Conservation (phyloP, 1,140 invertebrate genomes). For the Conopomorpha cramerella region DNA sequence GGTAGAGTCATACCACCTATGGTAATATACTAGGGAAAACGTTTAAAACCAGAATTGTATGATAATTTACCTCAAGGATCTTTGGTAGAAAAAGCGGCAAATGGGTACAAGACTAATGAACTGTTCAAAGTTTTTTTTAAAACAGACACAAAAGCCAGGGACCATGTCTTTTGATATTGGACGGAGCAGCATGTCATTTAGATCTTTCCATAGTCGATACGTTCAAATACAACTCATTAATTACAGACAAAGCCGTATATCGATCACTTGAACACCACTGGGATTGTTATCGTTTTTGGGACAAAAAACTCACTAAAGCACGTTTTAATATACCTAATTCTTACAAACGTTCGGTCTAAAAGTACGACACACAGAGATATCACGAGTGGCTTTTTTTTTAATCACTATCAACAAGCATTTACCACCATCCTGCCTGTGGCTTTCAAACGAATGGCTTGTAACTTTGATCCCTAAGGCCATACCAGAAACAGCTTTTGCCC, state of each 20-base stretch:
- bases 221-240: conserved; percentile 40
- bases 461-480: conserved; percentile 10
- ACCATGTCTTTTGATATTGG: conserved; percentile 22
- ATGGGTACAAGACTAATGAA: conserved; percentile 23
- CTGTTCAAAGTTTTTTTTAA: conserved; percentile 20
- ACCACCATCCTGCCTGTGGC: too few relatives aligned
- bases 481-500: conserved; percentile 15
- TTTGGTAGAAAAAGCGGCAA: conserved; percentile 16
- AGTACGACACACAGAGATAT: conserved; percentile 15
- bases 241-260: conserved; percentile 31
- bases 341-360: conserved; percentile 23
- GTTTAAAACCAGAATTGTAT: conserved; percentile 19
- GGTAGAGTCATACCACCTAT: too few relatives aligned
- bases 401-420: too few relatives aligned
- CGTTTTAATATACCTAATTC: conserved; percentile 24
- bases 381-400: conserved; percentile 13
- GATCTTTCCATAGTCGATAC: conserved; percentile 22
- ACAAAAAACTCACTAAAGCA: conserved; percentile 18
- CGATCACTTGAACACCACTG: conserved; percentile 22
- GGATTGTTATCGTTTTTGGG: conserved; percentile 14
- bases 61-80: conserved; percentile 23
- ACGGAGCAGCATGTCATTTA: conserved; percentile 25
- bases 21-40: conserved; percentile 21
- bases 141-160: conserved; percentile 18
- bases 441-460: conserved; percentile 16